Base-by-base conservation (phyloP, 2,113 vertebrate genomes). In the Neolamprologus kungweensis region DNA sequence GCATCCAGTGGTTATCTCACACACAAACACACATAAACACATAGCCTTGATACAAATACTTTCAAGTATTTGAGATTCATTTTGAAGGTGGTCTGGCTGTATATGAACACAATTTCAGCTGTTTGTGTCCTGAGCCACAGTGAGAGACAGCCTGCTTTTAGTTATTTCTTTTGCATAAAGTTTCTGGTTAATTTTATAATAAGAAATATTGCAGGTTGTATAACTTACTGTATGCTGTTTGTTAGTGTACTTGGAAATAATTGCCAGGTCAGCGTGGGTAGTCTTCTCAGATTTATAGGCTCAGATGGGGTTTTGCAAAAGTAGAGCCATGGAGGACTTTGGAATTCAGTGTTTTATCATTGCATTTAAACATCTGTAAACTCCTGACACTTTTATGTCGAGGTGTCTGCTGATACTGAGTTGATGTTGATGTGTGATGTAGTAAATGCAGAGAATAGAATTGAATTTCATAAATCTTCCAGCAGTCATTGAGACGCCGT, bases 401-500 rank as follows among this genome's bases (percentile, higher is more conserved):
- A 28, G 16, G 37, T 5, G 37, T 45, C 11, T 45, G 68, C 68
- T 28, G 21, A 45, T 28, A 17, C 68, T 28, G 68, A 75, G 21
- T 47, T 75, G 6, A 26, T 47, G n/a, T 14, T 71, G 7, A 26
- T 8, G n/a, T 71, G 4, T 73, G 68, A 73, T 75, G 23, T 2
- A 7, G 37, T 73, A 45, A 73, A 45, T 73, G 37, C 37, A 26
- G 21, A 16, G 35, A 40, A 9, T 71, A 42, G 65, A 71, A 3
- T 40, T 1, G n/a, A 71, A 23, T 42, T 71, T 40, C 3, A 42
- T 71, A 71, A 71, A 71, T 40, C 35, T 40, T 5, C n/a, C n/a
- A 14, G 35, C 12, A 42, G 65, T 42, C 65, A 68, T 68, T 21
- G 5, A 68, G 35, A 40, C 0, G 0, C n/a, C 3, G 7, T 68